Evolutionary conservation across 2,113 vertebrate genomes (phyloP), one percentile per base, ranked within the genome.

Genomic region (Silurus meridionalis): DNA sequence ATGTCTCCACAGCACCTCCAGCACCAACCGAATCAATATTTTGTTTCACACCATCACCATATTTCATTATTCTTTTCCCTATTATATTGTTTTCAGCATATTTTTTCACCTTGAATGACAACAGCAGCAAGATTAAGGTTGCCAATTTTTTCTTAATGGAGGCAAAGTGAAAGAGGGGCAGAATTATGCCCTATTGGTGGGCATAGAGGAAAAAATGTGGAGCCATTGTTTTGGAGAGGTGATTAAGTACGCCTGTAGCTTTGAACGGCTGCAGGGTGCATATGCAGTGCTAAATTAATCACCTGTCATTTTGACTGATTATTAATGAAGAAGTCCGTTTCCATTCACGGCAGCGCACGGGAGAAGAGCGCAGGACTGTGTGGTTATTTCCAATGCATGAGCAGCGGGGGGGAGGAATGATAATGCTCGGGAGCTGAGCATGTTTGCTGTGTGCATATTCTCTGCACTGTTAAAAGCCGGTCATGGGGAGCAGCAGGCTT

Each of bases 291-390:
- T 86, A 91, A 92, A 95, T 95, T 91, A 94, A 95, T 95, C 91
- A 92, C 92, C 92, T 94, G 94, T 91, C 94, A 91, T 71, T 89
- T 88, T 93, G 93, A 92, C 88, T 83, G 91, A 92, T 92, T 89
- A 91, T 92, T 94, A 91, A 85, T 92, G 87, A 92, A 92, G 88
- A 91, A 86, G 69, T 87, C 81, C 90, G 82, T 74, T 91, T 85
- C 87, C 86, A 78, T 92, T 92, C 82, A 84, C 57, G 85, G 61
- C 25, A 23, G 64, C 48, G 58, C 46, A 60, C 50, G 19, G 82
- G 66, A 88, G 85, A 83, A 55, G n/a, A 82, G 61, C 25, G 57
- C 25, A 53, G 72, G 0, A 83, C 67, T 86, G 88, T 72, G 52
- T 86, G 37, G 82, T 80, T 75, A 67, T 83, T 77, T 58, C 79